A percentile compares a stretch with the other conserved stretches of the same genome.
Evolutionary conservation across 2,113 vertebrate species (phyloP).

Genomic region (Canis aureus): DNA sequence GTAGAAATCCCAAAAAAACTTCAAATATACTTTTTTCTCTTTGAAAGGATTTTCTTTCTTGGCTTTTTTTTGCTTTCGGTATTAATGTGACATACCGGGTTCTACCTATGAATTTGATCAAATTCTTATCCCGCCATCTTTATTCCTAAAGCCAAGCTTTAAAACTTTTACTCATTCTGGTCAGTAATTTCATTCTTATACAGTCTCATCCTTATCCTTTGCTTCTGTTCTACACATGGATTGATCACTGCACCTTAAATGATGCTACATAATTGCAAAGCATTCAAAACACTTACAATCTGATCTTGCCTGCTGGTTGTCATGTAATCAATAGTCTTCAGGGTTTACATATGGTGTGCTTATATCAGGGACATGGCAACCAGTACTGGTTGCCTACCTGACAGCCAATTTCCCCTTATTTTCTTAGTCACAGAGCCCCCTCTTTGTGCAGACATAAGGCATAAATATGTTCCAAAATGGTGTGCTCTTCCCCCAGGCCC

Average conservation of each 20-base stretch:
- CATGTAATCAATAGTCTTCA: neutral
- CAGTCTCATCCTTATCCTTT: neutral
- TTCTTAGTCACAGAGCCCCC: neutral
- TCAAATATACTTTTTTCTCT: neutral
- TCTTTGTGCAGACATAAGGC: neutral
- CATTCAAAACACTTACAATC: neutral
- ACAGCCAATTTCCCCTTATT: neutral
- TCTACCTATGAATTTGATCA: conserved; percentile 32
- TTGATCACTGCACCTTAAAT: neutral
- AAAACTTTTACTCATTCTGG: conserved; percentile 1
- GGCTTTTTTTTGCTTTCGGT: conserved; percentile 14
- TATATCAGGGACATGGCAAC: neutral
- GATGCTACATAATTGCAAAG: neutral
- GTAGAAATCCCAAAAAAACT: neutral
- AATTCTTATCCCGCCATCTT: conserved; percentile 21
- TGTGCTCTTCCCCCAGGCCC: neutral
- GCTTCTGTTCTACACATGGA: neutral
- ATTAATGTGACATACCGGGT: neutral
- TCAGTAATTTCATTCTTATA: conserved; percentile 7
- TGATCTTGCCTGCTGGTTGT: neutral
- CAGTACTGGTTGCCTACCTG: neutral
- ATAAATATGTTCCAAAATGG: neutral
- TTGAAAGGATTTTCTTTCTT: conserved; percentile 46
- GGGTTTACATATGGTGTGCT: neutral
- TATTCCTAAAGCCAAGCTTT: conserved; percentile 44